Conservation (phyloP, 2,888 invertebrate genomes). For the Geophilus truncorum region DNA sequence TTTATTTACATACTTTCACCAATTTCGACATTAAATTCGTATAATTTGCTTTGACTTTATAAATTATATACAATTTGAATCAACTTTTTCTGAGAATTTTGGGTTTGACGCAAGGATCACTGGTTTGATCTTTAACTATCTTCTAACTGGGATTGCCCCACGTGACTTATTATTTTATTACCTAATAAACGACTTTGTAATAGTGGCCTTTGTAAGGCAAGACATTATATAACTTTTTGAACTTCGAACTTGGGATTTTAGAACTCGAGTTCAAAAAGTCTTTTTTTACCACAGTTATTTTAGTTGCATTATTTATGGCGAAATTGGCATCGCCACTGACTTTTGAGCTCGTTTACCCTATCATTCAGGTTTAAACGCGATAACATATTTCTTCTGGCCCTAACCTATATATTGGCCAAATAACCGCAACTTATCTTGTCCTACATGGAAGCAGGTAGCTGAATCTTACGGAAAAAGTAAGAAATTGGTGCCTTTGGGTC, state of each 20-base stretch:
- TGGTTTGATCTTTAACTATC: not conserved
- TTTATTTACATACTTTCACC: too few species aligned
- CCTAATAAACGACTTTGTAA: not conserved
- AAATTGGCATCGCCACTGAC: not conserved
- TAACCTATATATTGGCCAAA: not conserved
- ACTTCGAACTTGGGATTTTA: not conserved
- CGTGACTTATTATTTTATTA: not conserved
- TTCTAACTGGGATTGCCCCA: not conserved
- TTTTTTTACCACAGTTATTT: not conserved
- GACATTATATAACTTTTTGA: not conserved
- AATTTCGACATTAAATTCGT: not conserved
- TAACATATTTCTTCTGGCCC: not conserved
- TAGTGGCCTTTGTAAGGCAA: not conserved
- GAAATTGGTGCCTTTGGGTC: not conserved
- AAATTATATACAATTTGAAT: too few species aligned
- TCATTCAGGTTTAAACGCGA: not conserved
- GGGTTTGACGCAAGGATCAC: too few species aligned
- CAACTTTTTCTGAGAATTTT: too few species aligned
- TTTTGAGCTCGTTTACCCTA: not conserved
- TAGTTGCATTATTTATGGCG: not conserved
- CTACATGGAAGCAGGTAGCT: not conserved
- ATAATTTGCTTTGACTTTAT: not conserved
- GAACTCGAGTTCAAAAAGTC: not conserved
- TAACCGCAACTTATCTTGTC: not conserved
- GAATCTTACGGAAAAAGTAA: not conserved